A percentile compares a stretch with the other conserved stretches of the same genome.
phyloP scores from a whole-genome alignment of 2,888 invertebrate genomes.

The Muschampia plurimacula region DNA sequence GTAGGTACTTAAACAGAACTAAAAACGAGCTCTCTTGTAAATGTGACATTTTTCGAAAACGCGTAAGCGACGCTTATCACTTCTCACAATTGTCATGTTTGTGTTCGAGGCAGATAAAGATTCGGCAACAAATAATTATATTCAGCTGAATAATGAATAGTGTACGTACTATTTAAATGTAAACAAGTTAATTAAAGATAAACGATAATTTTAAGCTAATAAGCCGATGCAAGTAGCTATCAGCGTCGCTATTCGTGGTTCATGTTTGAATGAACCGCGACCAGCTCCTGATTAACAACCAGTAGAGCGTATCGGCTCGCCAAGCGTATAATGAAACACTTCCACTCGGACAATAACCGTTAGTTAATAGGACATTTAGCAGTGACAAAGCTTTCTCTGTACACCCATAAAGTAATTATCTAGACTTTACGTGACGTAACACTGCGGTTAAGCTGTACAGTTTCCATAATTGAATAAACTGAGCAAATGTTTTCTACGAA shows the following conservation, averaged over 20 bases:
- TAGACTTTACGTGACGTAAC: conserved; percentile 47
- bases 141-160: conserved; percentile 12
- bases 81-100: conserved; percentile 7
- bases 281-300: conserved; percentile 68
- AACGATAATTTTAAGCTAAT: conserved; percentile 3
- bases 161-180: conserved; percentile 9
- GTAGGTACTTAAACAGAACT: too few relatives aligned
- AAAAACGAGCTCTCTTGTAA: neutral
- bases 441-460: conserved; percentile 36
- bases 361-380: conserved; percentile 75
- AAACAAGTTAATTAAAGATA: conserved; percentile 30
- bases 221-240: conserved; percentile 5
- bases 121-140: conserved; percentile 14
- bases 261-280: conserved; percentile 53
- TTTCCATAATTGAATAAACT: conserved; percentile 45
- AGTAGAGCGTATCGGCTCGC: conserved; percentile 71
- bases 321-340: conserved; percentile 82
- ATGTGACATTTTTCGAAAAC: conserved; percentile 12
- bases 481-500: conserved; percentile 50
- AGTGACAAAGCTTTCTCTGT: conserved; percentile 71
- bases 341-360: conserved; percentile 79
- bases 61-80: neutral
- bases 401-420: conserved; percentile 64
- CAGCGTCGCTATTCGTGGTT: conserved; percentile 18
- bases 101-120: conserved; percentile 10